Conservation (phyloP, 1,140 invertebrate species). For the Drosophila auraria region DNA sequence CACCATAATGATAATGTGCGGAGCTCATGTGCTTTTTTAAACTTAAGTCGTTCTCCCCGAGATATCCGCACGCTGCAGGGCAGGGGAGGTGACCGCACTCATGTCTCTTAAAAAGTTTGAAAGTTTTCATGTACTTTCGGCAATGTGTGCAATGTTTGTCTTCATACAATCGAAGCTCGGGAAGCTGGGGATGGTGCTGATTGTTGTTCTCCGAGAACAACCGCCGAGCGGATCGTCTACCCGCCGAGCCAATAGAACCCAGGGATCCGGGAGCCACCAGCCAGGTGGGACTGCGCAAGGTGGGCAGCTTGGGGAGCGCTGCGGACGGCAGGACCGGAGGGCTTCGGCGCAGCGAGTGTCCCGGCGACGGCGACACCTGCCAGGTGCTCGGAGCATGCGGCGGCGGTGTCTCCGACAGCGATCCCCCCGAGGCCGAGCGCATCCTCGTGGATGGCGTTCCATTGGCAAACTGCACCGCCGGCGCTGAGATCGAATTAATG, state of each 20-base stretch:
- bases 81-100: no score
- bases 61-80: no score
- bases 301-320: slow-evolving; percentile 88
- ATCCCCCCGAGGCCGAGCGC: slow-evolving; percentile 89
- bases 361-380: slow-evolving; percentile 91
- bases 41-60: no score
- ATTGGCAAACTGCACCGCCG: slow-evolving; percentile 95
- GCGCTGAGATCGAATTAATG: slow-evolving; percentile 95
- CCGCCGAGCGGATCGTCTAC: no score
- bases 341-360: slow-evolving; percentile 88
- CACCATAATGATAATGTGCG: no score
- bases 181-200: slow-evolving; percentile 87
- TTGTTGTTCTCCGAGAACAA: slow-evolving; percentile 82
- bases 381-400: slow-evolving; percentile 89
- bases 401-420: slow-evolving; percentile 90
- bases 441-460: slow-evolving; percentile 92
- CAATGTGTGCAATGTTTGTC: no score
- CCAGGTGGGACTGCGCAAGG: slow-evolving; percentile 86
- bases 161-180: no score
- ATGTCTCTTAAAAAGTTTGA: no score
- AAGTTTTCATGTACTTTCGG: no score
- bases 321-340: slow-evolving; percentile 89
- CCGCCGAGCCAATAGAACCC: slow-evolving; percentile 85
- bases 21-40: no score
- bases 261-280: slow-evolving; percentile 86